Base-by-base conservation (phyloP, 1,140 invertebrate species). In the Neocloeon triangulifer region DNA sequence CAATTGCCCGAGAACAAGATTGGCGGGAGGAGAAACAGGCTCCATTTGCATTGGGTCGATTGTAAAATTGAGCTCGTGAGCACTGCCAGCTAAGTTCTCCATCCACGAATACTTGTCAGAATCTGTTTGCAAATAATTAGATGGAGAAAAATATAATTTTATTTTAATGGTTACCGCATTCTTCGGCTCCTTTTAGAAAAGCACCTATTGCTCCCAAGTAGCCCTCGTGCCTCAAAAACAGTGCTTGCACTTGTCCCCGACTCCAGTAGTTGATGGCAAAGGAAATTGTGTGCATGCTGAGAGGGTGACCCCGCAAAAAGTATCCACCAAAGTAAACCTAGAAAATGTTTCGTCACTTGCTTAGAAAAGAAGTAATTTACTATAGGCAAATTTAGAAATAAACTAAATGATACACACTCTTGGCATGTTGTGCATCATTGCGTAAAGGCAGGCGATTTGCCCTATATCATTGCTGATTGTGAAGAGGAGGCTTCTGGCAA, bases 391-490 rank as follows among this genome's bases (percentile, higher is more conserved):
- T n/a, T n/a, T n/a, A n/a, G n/a, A n/a, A n/a, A n/a, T n/a, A n/a
- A n/a, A n/a, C n/a, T n/a, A 8, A 33, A 10, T 7, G 21, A 27
- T 13, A 25, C 20, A 40, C 41, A 56, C 52, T 44, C 58, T 63
- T 34, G 64, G 59, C 37, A 73, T 48, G 32, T 64, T 58, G 44
- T 72, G 61, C 40, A 72, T 58, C 48, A 69, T 61, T 17, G 72
- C 72, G 45, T 76, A 71, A 2, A 76, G 56, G 49, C 59, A 72
- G 20, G 73, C 66, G 39, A 76, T 69, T 54, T 77, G 76, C 19
- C 74, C 74, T 37, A 80, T 73, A 44, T 78, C 72, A 46, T 79
- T 79, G 44, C 71, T 73, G 33, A 79, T 75, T 18, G 69, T 66
- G 39, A 73, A 63, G 16, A 80, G 44, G 8, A 80, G 52, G 52